Evolutionary conservation across 1,140 invertebrate species (phyloP).

Genomic region (Delia radicum): DNA sequence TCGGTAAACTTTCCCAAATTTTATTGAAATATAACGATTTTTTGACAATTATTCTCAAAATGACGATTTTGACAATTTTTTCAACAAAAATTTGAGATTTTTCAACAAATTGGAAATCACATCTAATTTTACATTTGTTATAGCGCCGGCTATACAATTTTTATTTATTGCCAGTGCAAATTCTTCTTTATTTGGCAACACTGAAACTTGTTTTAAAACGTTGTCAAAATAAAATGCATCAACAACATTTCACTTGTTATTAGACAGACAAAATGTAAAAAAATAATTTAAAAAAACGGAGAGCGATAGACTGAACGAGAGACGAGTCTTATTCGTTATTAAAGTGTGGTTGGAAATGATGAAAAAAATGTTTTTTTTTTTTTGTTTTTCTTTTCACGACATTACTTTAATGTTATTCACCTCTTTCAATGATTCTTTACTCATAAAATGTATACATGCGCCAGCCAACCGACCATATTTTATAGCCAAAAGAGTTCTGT

Average conservation of each 20-base stretch:
- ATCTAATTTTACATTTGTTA: too few species aligned
- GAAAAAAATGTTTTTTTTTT: background rate
- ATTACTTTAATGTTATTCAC: background rate
- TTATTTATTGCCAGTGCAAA: background rate
- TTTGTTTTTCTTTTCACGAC: background rate
- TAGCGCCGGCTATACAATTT: background rate
- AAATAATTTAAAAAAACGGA: background rate
- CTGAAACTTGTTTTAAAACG: background rate
- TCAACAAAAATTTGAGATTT: too few species aligned
- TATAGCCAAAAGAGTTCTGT: background rate
- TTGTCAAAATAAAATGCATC: background rate
- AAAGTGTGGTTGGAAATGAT: background rate
- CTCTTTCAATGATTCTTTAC: background rate
- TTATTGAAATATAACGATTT: too few species aligned
- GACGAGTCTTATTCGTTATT: background rate
- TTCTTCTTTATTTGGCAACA: background rate
- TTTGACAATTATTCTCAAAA: too few species aligned
- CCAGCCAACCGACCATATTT: too few species aligned
- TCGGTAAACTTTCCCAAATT: too few species aligned
- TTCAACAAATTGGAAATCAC: too few species aligned
- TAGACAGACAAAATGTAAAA: background rate
- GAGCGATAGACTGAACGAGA: background rate
- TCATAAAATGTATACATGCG: background rate
- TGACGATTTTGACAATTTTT: too few species aligned
- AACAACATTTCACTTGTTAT: background rate